A percentile compares a stretch with the other conserved stretches of the same genome.
These are phyloP conservation scores for Drosophila cardini DNA, from an alignment of 1,140 invertebrate species.

Conservation along the genomic window DNA sequence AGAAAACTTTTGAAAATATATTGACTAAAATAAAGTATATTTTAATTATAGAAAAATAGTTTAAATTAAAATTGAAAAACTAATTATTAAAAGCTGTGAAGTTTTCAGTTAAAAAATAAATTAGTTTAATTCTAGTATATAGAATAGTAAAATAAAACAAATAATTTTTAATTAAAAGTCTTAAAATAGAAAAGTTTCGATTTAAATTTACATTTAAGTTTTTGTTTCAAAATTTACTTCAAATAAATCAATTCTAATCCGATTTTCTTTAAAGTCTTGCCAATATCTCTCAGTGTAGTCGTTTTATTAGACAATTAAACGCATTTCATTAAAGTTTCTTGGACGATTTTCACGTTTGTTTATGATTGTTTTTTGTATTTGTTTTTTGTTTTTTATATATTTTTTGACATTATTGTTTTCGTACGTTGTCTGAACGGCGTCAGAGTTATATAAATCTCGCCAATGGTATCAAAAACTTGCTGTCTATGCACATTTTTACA, in stretches of 20 bases:
- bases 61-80: no score
- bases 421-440: constrained; percentile 42
- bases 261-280: neutral
- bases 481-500: constrained; percentile 80
- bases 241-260: neutral
- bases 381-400: constrained; percentile 36
- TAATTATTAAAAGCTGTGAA: no score
- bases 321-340: constrained; percentile 70
- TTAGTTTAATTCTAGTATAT: no score
- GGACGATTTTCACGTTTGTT: constrained; percentile 40
- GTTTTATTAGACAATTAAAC: constrained; percentile 69
- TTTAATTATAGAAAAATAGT: no score
- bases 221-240: no score
- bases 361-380: constrained; percentile 30
- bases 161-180: no score
- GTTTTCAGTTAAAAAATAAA: no score
- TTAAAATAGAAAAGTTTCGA: no score
- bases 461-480: constrained; percentile 74
- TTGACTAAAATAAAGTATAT: no score
- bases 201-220: no score
- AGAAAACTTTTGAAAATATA: no score
- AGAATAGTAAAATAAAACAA: no score
- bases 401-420: constrained; percentile 22
- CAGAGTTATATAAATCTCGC: constrained; percentile 78
- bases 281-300: constrained; percentile 35